phyloP scores from a whole-genome alignment of 2,888 invertebrate species.

The Phrixothrix hirtus region DNA sequence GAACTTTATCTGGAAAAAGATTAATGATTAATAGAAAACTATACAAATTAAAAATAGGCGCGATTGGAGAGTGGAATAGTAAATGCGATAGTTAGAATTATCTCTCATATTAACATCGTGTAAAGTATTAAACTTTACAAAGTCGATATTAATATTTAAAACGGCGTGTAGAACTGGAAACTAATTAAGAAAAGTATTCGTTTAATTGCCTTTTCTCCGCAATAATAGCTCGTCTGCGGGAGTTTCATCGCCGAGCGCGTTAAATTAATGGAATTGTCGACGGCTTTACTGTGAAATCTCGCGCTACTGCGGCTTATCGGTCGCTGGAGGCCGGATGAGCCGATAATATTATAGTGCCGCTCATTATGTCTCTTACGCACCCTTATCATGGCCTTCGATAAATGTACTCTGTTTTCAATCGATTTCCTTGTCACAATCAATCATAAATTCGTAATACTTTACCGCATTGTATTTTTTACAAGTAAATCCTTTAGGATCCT shows the following conservation, averaged over 20 bases:
- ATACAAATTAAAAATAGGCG: no score
- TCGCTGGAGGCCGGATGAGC: constrained; percentile 46
- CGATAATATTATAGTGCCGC: constrained; percentile 46
- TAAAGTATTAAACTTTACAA: constrained; percentile 34
- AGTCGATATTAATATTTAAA: constrained; percentile 49
- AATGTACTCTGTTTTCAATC: constrained; percentile 35
- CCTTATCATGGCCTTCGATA: constrained; percentile 43
- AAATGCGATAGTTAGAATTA: no score
- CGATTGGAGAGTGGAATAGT: no score
- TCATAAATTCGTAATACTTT: constrained; percentile 10
- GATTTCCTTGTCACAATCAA: constrained; percentile 26
- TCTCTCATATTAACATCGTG: constrained; percentile 27
- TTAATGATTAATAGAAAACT: no score
- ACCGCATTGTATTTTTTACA: constrained; percentile 4
- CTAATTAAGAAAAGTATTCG: constrained; percentile 56
- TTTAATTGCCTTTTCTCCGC: constrained; percentile 52
- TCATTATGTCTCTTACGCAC: constrained; percentile 42
- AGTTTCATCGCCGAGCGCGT: constrained; percentile 50
- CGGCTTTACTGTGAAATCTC: constrained; percentile 51
- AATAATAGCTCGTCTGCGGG: constrained; percentile 50
- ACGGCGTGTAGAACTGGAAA: constrained; percentile 52
- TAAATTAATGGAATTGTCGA: constrained; percentile 56
- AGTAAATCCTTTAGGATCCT: neutral
- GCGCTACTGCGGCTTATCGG: constrained; percentile 49
- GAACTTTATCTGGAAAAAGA: no score